These are phyloP conservation scores for Auanema freiburgensis DNA, from an alignment of 2,888 invertebrate genomes.

Conservation along the genomic window DNA sequence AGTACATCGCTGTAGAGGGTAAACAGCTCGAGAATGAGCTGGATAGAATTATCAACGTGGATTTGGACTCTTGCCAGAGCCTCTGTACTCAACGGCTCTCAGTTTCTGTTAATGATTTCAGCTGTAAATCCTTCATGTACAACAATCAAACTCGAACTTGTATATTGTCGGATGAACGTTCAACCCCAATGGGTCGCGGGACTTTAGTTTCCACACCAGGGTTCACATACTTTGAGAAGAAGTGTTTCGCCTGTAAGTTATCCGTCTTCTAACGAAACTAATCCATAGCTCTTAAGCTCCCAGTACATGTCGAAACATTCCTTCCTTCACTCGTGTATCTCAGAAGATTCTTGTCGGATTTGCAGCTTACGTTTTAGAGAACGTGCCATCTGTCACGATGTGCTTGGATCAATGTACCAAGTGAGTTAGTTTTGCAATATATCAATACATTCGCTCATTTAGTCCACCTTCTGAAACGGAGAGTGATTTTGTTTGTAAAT, in stretches of 20 bases:
- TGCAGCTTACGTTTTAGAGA: constrained; percentile 64
- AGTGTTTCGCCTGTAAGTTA: constrained; percentile 60
- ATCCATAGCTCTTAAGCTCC: constrained; percentile 57
- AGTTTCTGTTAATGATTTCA: constrained; percentile 55
- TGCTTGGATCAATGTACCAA: constrained; percentile 63
- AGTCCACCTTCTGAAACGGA: constrained; percentile 63
- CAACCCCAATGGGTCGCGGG: constrained; percentile 58
- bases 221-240: constrained; percentile 63
- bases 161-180: constrained; percentile 59
- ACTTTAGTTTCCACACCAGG: constrained; percentile 48
- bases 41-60: constrained; percentile 54
- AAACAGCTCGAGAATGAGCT: constrained; percentile 53
- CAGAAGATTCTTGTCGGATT: constrained; percentile 64
- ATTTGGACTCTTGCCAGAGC: constrained; percentile 54
- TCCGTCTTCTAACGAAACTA: neutral
- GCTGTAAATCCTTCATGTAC: constrained; percentile 64
- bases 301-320: constrained; percentile 58
- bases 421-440: constrained; percentile 22
- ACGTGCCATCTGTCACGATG: constrained; percentile 63
- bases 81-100: constrained; percentile 59
- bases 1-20: constrained; percentile 61
- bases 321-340: constrained; percentile 60
- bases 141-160: constrained; percentile 53
- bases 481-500: constrained; percentile 60
- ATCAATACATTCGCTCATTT: no score